These are phyloP conservation scores for Zosterops lateralis DNA, from an alignment of 2,113 vertebrate genomes.

Conservation along the genomic window DNA sequence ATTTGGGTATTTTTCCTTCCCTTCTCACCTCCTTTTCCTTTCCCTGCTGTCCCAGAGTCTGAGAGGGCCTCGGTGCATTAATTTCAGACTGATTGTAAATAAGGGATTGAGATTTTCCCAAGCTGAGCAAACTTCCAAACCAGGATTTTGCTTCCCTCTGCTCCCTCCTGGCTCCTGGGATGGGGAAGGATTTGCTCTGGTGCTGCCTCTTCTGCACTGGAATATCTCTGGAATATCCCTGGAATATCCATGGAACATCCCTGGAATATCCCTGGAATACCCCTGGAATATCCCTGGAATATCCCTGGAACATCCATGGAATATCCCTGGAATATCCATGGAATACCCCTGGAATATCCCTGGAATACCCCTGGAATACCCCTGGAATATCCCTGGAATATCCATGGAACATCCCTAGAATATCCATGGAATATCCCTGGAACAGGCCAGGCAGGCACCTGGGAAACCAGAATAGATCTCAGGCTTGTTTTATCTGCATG, in stretches of 20 bases:
- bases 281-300: too few species aligned
- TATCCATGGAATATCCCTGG: not conserved
- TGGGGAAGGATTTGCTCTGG: not conserved
- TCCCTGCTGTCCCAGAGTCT: not conserved
- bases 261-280: too few species aligned
- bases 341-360: too few species aligned
- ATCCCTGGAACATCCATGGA: not conserved
- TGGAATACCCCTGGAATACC: not conserved
- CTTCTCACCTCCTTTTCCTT: not conserved
- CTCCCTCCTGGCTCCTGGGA: not conserved
- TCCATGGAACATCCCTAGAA: too few species aligned
- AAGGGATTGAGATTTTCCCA: not conserved
- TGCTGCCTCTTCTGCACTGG: not conserved
- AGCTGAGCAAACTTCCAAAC: not conserved
- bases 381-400: too few species aligned
- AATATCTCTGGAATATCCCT: not conserved
- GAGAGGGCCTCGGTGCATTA: not conserved
- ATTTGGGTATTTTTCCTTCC: not conserved
- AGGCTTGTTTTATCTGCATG: too few species aligned
- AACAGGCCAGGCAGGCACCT: not conserved
- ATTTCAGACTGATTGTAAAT: slow-evolving; percentile 30
- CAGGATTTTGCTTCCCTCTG: not conserved
- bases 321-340: too few species aligned
- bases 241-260: too few species aligned
- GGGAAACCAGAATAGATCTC: not conserved